These are phyloP conservation scores for Phortica variegata DNA, from an alignment of 1,140 invertebrate genomes.

Conservation along the genomic window DNA sequence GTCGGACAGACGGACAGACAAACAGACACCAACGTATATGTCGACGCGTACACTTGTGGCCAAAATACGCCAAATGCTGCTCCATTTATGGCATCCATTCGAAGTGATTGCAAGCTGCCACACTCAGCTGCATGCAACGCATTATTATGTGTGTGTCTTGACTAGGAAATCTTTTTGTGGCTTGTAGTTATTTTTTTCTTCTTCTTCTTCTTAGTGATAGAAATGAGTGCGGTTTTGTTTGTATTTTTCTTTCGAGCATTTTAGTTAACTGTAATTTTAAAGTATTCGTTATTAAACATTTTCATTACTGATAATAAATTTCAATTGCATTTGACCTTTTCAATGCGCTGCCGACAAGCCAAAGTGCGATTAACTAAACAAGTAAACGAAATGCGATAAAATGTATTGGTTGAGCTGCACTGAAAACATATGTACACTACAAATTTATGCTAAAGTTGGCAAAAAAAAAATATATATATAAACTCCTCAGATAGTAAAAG, in stretches of 20 bases:
- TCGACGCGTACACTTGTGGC: not conserved
- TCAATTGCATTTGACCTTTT: too few species aligned
- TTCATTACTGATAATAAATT: constrained; percentile 7
- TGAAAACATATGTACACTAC: too few species aligned
- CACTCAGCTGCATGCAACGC: constrained; percentile 27
- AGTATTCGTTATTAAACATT: constrained; percentile 7
- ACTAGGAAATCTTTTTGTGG: constrained; percentile 29
- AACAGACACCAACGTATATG: constrained; percentile 15
- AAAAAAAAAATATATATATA: too few species aligned
- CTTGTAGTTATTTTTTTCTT: too few species aligned
- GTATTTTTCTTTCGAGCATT: constrained; percentile 2
- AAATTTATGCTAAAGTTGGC: too few species aligned
- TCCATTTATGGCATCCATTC: constrained; percentile 47
- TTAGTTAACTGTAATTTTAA: constrained; percentile 3
- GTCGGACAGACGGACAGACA: too few species aligned
- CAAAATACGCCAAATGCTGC: constrained; percentile 22
- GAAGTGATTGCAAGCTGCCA: constrained; percentile 8
- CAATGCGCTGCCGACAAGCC: too few species aligned
- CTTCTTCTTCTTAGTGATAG: too few species aligned
- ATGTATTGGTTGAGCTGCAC: too few species aligned
- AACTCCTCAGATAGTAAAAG: too few species aligned
- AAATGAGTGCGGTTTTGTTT: constrained; percentile 15
- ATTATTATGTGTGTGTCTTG: constrained; percentile 50
- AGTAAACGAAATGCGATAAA: too few species aligned
- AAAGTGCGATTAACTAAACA: too few species aligned